Evolutionary conservation across 2,113 vertebrate genomes (phyloP).

Genomic region (Furnarius figulus): DNA sequence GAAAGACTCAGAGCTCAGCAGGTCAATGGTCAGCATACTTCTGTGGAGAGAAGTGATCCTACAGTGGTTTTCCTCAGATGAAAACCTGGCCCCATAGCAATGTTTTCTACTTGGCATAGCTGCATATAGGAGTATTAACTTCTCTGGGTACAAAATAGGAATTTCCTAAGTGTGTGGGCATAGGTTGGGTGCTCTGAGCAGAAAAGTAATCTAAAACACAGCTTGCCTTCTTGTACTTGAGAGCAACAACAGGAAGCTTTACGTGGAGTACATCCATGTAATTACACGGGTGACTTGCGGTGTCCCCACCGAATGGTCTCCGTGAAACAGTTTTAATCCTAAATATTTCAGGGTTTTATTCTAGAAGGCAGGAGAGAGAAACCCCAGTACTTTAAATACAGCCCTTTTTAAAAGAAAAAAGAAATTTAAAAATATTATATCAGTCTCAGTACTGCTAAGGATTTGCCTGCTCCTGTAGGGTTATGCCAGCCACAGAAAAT

Average conservation of each 20-base stretch:
- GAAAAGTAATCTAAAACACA: background rate
- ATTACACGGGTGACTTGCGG: background rate
- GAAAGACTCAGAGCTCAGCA: background rate
- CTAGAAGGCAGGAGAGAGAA: background rate
- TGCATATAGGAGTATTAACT: background rate
- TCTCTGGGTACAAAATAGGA: background rate
- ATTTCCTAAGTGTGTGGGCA: background rate
- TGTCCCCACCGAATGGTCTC: background rate
- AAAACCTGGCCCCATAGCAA: background rate
- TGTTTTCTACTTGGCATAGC: background rate
- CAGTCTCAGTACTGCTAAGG: background rate
- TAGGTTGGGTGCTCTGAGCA: background rate
- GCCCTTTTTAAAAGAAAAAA: background rate
- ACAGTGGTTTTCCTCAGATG: background rate
- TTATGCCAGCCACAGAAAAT: background rate
- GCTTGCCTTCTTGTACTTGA: background rate
- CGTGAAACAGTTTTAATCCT: background rate
- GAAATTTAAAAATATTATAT: background rate
- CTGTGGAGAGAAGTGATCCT: background rate
- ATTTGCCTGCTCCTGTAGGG: background rate
- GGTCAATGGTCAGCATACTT: background rate
- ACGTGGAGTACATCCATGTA: background rate
- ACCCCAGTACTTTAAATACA: background rate
- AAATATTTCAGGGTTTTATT: background rate
- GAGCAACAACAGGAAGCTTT: background rate